A percentile compares a stretch with the other conserved stretches of the same genome.
Evolutionary conservation across 2,113 vertebrate genomes (phyloP).

Genomic region (Elephas maximus): DNA sequence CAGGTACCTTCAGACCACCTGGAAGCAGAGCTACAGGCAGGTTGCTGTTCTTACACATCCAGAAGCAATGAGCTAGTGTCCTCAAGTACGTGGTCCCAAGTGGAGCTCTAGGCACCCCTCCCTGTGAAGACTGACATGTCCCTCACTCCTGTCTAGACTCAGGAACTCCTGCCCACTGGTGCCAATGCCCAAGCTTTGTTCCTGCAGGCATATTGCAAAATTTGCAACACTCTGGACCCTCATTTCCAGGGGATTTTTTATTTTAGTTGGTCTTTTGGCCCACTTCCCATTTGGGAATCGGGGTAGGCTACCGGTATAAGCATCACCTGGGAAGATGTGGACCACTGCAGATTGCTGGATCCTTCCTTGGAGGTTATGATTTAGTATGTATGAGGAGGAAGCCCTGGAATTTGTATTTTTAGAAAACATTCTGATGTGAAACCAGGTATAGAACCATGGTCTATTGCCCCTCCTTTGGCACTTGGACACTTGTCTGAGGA

Average conservation of each 20-base stretch:
- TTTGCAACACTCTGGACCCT: not conserved
- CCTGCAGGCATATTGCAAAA: not conserved
- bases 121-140: not conserved
- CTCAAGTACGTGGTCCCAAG: too few species aligned
- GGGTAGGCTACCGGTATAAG: not conserved
- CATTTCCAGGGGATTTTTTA: not conserved
- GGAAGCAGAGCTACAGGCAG: not conserved
- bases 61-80: not conserved
- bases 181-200: not conserved
- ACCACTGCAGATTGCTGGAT: not conserved
- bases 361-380: slow-evolving; percentile 2
- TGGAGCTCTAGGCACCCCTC: not conserved
- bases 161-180: not conserved
- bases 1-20: not conserved
- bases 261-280: not conserved
- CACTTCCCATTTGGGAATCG: not conserved
- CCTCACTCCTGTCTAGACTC: not conserved
- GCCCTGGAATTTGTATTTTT: not conserved
- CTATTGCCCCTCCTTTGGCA: not conserved
- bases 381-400: not conserved
- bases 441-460: not conserved
- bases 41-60: not conserved
- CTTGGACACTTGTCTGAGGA: not conserved
- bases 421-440: not conserved
- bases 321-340: slow-evolving; percentile 25